These are phyloP conservation scores for Rhinatrema bivittatum DNA, from an alignment of 2,797 vertebrate genomes.

Conservation along the genomic window DNA sequence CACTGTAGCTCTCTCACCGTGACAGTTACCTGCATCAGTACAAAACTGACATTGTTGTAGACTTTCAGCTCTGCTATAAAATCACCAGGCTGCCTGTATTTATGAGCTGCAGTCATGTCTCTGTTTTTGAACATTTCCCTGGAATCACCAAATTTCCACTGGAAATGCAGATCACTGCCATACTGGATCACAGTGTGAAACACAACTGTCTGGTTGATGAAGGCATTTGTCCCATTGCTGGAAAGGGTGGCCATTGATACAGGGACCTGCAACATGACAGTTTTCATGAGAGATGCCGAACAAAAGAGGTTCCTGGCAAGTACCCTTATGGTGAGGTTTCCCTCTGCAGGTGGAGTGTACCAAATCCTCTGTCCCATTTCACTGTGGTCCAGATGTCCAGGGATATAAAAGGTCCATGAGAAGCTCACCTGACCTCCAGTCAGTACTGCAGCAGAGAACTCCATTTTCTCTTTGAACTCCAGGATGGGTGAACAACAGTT, in stretches of 20 bases:
- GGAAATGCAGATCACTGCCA: constrained; percentile 47
- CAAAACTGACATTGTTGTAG: constrained; percentile 54
- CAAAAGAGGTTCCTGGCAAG: constrained; percentile 50
- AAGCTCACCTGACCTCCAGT: constrained; percentile 33
- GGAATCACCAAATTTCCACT: constrained; percentile 61
- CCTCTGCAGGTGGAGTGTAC: constrained; percentile 42
- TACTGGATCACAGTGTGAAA: constrained; percentile 33
- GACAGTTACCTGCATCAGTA: constrained; percentile 24
- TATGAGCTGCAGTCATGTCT: constrained; percentile 32
- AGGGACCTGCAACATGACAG: constrained; percentile 42
- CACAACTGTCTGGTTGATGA: constrained; percentile 35
- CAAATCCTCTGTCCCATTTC: constrained; percentile 44
- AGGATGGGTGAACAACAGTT: constrained; percentile 40
- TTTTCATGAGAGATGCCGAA: constrained; percentile 32
- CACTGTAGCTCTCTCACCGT: constrained; percentile 48
- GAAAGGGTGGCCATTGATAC: constrained; percentile 34
- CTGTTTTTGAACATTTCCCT: constrained; percentile 15
- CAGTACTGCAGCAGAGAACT: constrained; percentile 39
- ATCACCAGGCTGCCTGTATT: constrained; percentile 35
- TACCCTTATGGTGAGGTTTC: constrained; percentile 47
- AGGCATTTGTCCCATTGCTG: constrained; percentile 33
- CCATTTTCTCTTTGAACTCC: constrained; percentile 37
- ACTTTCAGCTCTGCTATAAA: constrained; percentile 41
- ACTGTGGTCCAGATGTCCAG: constrained; percentile 12
- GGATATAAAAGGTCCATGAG: constrained; percentile 55